phyloP scores from a whole-genome alignment of 2,113 vertebrate species.

The Sarotherodon lohbergeri region DNA sequence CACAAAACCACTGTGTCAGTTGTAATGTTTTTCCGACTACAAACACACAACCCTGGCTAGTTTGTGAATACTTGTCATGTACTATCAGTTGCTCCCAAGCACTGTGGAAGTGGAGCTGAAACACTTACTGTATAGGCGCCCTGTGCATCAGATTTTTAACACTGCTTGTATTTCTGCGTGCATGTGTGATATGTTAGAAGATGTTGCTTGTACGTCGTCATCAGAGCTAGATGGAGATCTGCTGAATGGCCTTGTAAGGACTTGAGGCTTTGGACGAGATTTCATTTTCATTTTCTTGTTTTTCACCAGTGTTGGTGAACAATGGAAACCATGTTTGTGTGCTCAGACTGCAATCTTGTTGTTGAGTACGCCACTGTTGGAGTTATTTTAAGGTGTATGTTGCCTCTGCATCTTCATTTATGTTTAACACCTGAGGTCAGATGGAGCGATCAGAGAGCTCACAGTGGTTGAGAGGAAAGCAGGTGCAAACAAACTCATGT shows the following conservation, averaged over 20 bases:
- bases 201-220: not conserved
- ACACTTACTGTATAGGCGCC: not conserved
- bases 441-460: not conserved
- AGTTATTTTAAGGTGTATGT: not conserved
- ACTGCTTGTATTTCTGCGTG: not conserved
- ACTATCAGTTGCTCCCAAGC: not conserved
- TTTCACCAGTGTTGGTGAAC: not conserved
- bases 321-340: not conserved
- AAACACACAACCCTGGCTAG: not conserved
- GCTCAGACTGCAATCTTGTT: not conserved
- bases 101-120: not conserved
- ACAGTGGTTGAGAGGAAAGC: not conserved
- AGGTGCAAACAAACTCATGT: not conserved
- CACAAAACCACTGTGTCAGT: not conserved
- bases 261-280: not conserved
- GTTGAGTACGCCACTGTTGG: not conserved
- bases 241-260: constrained; percentile 12
- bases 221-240: constrained; percentile 11
- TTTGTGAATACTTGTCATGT: not conserved
- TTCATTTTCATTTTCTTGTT: constrained; percentile 6
- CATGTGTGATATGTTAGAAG: not conserved
- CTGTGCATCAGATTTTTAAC: not conserved
- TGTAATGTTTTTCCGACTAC: not conserved
- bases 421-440: not conserved
- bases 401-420: not conserved